phyloP scores from a whole-genome alignment of 2,113 vertebrate genomes.

The Coracopsis vasa region DNA sequence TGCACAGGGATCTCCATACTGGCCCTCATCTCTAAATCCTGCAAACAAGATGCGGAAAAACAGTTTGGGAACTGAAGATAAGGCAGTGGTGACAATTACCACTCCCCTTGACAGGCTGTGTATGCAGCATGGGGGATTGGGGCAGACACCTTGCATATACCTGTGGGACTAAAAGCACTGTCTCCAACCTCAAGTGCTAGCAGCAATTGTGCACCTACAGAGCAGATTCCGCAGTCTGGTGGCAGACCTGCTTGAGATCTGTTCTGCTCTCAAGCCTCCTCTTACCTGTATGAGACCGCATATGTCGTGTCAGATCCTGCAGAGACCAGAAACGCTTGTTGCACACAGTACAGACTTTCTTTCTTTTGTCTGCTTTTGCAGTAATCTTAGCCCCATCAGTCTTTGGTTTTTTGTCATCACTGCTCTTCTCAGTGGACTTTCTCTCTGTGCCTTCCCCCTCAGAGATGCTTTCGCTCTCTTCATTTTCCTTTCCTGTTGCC shows the following conservation, averaged over 20 bases:
- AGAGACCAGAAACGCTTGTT: conserved; percentile 98
- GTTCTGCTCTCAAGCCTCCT: conserved; percentile 3
- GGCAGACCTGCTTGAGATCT: not conserved
- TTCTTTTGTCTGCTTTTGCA: conserved; percentile 92
- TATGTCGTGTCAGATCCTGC: conserved; percentile 96
- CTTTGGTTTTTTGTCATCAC: conserved; percentile 86
- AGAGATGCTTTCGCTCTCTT: conserved; percentile 75
- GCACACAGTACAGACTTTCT: conserved; percentile 95
- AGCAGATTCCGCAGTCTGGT: not conserved
- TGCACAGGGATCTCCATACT: not conserved
- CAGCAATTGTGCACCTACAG: not conserved
- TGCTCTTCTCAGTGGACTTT: conserved; percentile 80
- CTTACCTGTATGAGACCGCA: conserved; percentile 97
- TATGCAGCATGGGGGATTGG: not conserved
- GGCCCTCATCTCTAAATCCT: not conserved
- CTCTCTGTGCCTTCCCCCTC: conserved; percentile 81
- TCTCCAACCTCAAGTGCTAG: not conserved
- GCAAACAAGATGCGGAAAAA: not conserved
- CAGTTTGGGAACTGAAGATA: not conserved
- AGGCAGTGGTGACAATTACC: not conserved
- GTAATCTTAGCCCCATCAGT: conserved; percentile 70
- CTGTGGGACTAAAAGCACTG: not conserved
- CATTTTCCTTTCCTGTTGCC: conserved; percentile 64
- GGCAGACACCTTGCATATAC: not conserved
- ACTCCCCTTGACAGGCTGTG: not conserved